Base-by-base conservation (phyloP, 2,797 vertebrate genomes). In the Mus spretus region DNA sequence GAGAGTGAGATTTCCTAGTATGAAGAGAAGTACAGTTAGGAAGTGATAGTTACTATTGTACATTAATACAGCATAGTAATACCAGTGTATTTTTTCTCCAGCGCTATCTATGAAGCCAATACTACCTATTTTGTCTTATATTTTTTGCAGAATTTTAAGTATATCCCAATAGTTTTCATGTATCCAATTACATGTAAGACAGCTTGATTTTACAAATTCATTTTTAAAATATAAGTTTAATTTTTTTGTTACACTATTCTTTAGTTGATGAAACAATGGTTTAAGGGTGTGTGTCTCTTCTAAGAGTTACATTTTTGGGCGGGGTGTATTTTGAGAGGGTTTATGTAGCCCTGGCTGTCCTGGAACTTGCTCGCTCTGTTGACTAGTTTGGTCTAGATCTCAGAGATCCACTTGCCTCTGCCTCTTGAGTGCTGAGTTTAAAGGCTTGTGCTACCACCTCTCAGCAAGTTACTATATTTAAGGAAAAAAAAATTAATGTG, bases 161-260 rank as follows among this genome's bases (percentile, higher is more conserved):
- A 37, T 55, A 44, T 14, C n/a, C 47, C 20, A 31, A 61, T 37
- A 61, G 6, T 93, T 95, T 93, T 50, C 5, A 74, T 34, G 78
- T 90, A 92, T n/a, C 13, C 26, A 80, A 19, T 50, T 93, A 10
- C 17, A 74, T 91, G 59, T 72, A 13, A 85, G 61, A 74, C 47
- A 95, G 31, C 53, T 65, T 93, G 37, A 63, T 74, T 93, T 84
- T 57, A 89, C 81, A 86, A 93, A 44, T 67, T 67, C 11, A 84
- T 13, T 88, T 92, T 84, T 92, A 92, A 75, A 86, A 53, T 67
- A 44, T 12, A 74, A 14, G 15, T 93, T 75, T 15, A 31, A 0
- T 81, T 61, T 92, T 50, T 40, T 50, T 53, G n/a, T 57, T 93
- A 74, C 22, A 26, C 63, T 34, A 80, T 89, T 96, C n/a, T 93